phyloP scores from a whole-genome alignment of 2,888 invertebrate species.

The Spodoptera littoralis region DNA sequence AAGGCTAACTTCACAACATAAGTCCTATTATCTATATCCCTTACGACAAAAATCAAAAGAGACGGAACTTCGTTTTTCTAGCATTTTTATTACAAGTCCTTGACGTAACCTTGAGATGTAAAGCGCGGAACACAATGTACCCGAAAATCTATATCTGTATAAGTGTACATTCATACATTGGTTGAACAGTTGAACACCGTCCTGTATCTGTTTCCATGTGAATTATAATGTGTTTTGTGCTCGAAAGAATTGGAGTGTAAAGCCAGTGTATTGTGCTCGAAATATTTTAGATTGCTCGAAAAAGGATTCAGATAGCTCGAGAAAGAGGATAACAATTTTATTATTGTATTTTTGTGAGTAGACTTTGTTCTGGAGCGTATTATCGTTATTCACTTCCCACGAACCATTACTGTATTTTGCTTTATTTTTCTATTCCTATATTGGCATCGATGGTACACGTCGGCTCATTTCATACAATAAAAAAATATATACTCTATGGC shows the following conservation, averaged over 20 bases:
- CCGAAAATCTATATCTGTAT: conserved; percentile 10
- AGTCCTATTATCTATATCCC: background rate
- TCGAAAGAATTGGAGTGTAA: conserved; percentile 15
- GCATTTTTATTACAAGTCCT: conserved; percentile 1
- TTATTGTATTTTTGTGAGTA: too few species aligned
- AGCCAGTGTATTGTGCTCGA: conserved; percentile 9
- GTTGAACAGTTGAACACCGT: conserved; percentile 8
- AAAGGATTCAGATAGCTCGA: background rate
- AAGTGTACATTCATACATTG: conserved; percentile 17
- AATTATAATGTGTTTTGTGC: conserved; percentile 29
- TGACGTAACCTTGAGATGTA: conserved; percentile 20
- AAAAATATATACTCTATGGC: too few species aligned
- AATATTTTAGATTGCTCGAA: conserved; percentile 6
- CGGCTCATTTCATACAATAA: too few species aligned
- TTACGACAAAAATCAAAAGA: background rate
- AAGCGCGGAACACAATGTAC: conserved; percentile 8
- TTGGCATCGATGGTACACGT: too few species aligned
- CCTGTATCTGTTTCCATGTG: conserved; percentile 39
- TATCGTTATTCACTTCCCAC: too few species aligned
- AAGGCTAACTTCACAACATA: background rate
- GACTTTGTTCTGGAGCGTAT: too few species aligned
- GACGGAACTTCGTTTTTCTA: background rate
- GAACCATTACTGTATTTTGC: too few species aligned
- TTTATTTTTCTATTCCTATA: too few species aligned
- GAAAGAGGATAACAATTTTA: background rate